Percentiles rank a stretch among this genome's conserved stretches.
Evolutionary conservation across 2,797 vertebrate species (phyloP).

Genomic region (Lates japonicus): DNA sequence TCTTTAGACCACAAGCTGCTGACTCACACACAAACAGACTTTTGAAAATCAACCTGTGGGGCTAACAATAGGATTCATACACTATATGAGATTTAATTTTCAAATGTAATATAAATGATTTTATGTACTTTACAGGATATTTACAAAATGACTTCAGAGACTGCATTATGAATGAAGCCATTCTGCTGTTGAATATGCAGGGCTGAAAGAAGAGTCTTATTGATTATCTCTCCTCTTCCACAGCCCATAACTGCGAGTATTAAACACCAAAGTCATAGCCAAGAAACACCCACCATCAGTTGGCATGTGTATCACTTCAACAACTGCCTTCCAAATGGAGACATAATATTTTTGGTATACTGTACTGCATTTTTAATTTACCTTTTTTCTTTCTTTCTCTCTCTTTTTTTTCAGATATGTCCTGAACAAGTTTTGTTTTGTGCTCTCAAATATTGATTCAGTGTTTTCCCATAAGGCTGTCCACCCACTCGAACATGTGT

Average conservation of each 20-base stretch:
- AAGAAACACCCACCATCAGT: slow-evolving; percentile 69
- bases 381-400: neutral
- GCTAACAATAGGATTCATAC: slow-evolving; percentile 65
- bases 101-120: slow-evolving; percentile 33
- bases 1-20: slow-evolving; percentile 81
- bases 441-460: slow-evolving; percentile 73
- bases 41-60: slow-evolving; percentile 58
- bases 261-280: slow-evolving; percentile 51
- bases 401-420: slow-evolving; percentile 48
- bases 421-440: slow-evolving; percentile 49
- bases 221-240: slow-evolving; percentile 54
- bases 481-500: slow-evolving; percentile 65
- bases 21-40: slow-evolving; percentile 72
- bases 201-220: slow-evolving; percentile 30
- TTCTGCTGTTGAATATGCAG: slow-evolving; percentile 29
- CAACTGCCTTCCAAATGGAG: slow-evolving; percentile 45
- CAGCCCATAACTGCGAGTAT: slow-evolving; percentile 43
- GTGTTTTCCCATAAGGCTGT: slow-evolving; percentile 50
- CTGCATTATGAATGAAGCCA: slow-evolving; percentile 48
- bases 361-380: slow-evolving; percentile 8
- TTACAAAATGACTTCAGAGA: slow-evolving; percentile 27
- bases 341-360: slow-evolving; percentile 45
- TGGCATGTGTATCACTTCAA: slow-evolving; percentile 49
- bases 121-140: slow-evolving; percentile 18
- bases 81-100: slow-evolving; percentile 31